A percentile compares a stretch with the other conserved stretches of the same genome.
phyloP scores from a whole-genome alignment of 1,140 invertebrate genomes.

The Neodiprion lecontei region DNA sequence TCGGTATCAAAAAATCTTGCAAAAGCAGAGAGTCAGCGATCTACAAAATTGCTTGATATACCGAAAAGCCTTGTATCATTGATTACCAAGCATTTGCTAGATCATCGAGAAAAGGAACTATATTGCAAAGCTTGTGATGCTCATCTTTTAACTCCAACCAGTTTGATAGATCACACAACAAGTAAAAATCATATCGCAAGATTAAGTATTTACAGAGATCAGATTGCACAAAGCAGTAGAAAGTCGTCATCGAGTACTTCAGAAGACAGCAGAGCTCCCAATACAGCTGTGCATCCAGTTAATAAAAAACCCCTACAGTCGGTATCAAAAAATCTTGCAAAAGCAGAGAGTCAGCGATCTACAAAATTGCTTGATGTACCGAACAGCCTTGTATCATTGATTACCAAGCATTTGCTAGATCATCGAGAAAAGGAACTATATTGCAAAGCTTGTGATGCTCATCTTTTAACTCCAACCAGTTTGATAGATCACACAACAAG shows the following conservation, averaged over 20 bases:
- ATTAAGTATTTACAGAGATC: not conserved
- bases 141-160: not conserved
- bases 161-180: not conserved
- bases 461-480: not conserved
- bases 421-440: not conserved
- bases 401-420: not conserved
- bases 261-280: not conserved
- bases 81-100: not conserved
- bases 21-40: not conserved
- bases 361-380: not conserved
- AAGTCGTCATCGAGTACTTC: not conserved
- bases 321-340: not conserved
- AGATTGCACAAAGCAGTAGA: not conserved
- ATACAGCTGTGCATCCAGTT: not conserved
- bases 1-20: not conserved
- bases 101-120: not conserved
- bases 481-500: not conserved
- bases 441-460: not conserved
- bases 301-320: too few relatives aligned
- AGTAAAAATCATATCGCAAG: not conserved
- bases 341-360: not conserved
- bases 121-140: not conserved
- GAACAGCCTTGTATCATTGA: not conserved
- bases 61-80: not conserved
- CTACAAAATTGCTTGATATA: not conserved